A percentile compares a stretch with the other conserved stretches of the same genome.
phyloP scores from a whole-genome alignment of 1,140 invertebrate genomes.

The Telenomus remus region DNA sequence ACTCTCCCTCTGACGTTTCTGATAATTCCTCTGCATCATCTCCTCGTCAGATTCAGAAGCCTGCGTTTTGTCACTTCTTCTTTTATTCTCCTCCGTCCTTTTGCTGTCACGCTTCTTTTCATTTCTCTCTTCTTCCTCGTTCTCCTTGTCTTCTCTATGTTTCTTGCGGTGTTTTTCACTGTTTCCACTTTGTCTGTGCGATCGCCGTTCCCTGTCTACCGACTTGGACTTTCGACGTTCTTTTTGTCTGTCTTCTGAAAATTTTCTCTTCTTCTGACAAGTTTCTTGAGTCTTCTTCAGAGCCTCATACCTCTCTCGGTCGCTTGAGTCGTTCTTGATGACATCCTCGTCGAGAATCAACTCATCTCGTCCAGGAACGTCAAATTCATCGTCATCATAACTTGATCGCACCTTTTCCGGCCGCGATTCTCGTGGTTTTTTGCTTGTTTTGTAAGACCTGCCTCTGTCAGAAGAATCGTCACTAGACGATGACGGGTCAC shows the following conservation, averaged over 20 bases:
- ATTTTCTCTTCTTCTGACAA: conserved; percentile 4
- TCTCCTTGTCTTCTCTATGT: conserved; percentile 1
- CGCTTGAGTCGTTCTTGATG: background rate
- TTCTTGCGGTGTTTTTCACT: background rate
- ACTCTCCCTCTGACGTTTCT: too few relatives aligned
- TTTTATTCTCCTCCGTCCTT: background rate
- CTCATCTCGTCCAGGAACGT: conserved; percentile 8
- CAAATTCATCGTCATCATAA: conserved; percentile 9
- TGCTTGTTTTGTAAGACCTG: background rate
- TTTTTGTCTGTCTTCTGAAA: conserved; percentile 1
- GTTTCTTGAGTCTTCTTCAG: conserved; percentile 3
- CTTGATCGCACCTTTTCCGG: background rate
- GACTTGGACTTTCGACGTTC: background rate
- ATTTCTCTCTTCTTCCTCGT: conserved; percentile 1
- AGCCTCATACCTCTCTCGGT: conserved; percentile 4
- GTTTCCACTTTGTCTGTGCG: background rate
- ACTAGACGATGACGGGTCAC: background rate
- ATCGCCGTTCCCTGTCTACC: background rate
- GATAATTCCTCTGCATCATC: background rate
- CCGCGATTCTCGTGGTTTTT: background rate
- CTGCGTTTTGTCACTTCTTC: too few relatives aligned
- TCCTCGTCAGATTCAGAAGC: too few relatives aligned
- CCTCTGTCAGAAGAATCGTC: background rate
- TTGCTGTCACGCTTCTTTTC: background rate
- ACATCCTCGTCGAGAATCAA: background rate